Evolutionary conservation across 2,888 invertebrate genomes (phyloP).

Genomic region (Drosophila acutilabella): DNA sequence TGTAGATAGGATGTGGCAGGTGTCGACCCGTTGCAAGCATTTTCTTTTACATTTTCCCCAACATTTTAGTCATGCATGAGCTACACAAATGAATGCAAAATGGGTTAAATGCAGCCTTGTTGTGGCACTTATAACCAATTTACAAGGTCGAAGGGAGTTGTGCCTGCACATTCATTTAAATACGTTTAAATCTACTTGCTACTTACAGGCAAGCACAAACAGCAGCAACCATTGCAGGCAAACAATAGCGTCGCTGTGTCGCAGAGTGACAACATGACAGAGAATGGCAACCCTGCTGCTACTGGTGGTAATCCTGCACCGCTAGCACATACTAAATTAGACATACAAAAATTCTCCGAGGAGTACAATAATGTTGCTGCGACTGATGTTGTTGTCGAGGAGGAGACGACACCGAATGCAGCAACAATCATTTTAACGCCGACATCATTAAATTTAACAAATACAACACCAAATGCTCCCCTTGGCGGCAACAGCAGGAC

Average conservation of each 20-base stretch:
- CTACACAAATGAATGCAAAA: conserved; percentile 56
- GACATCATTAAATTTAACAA: conserved; percentile 82
- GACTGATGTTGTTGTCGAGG: conserved; percentile 30
- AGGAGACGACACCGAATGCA: conserved; percentile 68
- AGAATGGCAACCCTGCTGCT: conserved; percentile 40
- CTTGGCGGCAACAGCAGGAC: conserved; percentile 33
- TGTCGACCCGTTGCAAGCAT: conserved; percentile 27
- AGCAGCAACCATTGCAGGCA: conserved; percentile 49
- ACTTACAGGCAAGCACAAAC: conserved; percentile 61
- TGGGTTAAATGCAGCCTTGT: conserved; percentile 59
- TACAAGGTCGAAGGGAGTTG: conserved; percentile 25
- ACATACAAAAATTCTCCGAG: conserved; percentile 76
- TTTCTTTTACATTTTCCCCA: conserved; percentile 1
- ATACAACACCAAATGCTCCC: conserved; percentile 65
- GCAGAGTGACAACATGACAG: conserved; percentile 69
- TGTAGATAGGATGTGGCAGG: conserved; percentile 16
- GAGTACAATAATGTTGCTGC: conserved; percentile 59
- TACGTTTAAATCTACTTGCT: conserved; percentile 57
- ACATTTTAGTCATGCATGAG: conserved; percentile 62
- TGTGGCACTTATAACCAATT: conserved; percentile 67
- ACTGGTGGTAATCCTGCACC: conserved; percentile 36
- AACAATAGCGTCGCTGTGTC: conserved; percentile 38
- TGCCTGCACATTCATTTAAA: conserved; percentile 45
- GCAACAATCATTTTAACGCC: conserved; percentile 83
- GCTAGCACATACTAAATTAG: conserved; percentile 80